Base-by-base conservation (phyloP, 2,888 invertebrate species). In the Colostygia pectinataria region DNA sequence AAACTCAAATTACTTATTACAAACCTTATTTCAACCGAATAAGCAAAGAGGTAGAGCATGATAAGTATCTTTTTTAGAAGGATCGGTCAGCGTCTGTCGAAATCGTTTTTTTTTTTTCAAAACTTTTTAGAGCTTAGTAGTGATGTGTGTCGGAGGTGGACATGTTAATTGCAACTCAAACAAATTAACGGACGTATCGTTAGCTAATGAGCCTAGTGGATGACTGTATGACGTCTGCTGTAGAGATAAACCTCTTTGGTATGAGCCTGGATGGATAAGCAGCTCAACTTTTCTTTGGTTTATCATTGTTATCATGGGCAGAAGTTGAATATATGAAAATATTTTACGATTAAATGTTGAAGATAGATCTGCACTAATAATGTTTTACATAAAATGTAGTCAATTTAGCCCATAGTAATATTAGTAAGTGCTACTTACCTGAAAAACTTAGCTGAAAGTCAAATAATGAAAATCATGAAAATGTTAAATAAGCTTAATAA, bases 161-260 rank as follows among this genome's bases (percentile, higher is more conserved):
- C 80, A 80, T 71, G 80, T 82, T 87, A 85, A 87, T 87, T 86
- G 81, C 83, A 83, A 79, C 73, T 82, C 80, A 84, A 85, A 87
- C 81, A 85, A 83, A 83, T 83, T 81, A 85, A 83, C 78, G 74
- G 77, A 76, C 71, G 69, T 82, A 86, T 84, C 79, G 76, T 63
- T 77, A 65, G 78, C 79, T 85, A 85, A 86, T 85, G 83, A 84
- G 79, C 59, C 65, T 40, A 32, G 65, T 60, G 62, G 66, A 69
- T 70, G 66, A 57, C 57, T 57, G 43, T 43, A 50, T 40, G 34
- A 49, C 29, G 39, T 43, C 25, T 34, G 40, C 32, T 29, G 36
- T 9, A 49, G 52, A 57, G 47, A 55, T 57, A 59, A 56, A 53
- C 41, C 32, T 18, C 20, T 45, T 33, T 42, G 27, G 48, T 48